phyloP scores from a whole-genome alignment of 2,797 vertebrate species.

The Parauchenoglanis ngamensis region DNA sequence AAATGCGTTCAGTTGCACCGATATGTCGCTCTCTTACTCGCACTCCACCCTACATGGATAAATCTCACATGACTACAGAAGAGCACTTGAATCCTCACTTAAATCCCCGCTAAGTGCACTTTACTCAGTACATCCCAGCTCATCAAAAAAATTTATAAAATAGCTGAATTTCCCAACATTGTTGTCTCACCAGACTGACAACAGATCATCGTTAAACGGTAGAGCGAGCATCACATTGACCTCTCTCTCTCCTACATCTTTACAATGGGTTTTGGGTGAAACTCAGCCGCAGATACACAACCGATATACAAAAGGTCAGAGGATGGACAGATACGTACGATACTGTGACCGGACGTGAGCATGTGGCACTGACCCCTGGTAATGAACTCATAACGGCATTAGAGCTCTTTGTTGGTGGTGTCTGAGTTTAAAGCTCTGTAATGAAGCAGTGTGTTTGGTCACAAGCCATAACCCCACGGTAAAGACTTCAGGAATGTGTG shows the following conservation, averaged over 20 bases:
- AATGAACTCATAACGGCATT: conserved; percentile 31
- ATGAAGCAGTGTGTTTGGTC: conserved; percentile 30
- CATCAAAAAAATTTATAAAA: not conserved
- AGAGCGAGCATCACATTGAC: not conserved
- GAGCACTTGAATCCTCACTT: not conserved
- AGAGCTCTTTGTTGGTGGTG: conserved; percentile 44
- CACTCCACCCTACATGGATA: not conserved
- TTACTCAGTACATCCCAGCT: not conserved
- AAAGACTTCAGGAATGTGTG: conserved; percentile 37
- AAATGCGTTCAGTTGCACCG: not conserved
- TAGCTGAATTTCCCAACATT: not conserved
- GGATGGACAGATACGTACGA: not conserved
- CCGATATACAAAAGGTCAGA: too few species aligned
- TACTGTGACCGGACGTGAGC: not conserved
- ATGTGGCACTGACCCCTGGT: conserved; percentile 27
- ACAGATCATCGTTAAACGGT: not conserved
- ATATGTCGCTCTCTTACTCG: not conserved
- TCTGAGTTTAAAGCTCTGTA: conserved; percentile 25
- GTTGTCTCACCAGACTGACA: not conserved
- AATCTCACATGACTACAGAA: not conserved
- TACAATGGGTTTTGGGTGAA: not conserved
- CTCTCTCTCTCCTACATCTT: not conserved
- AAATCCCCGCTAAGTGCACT: not conserved
- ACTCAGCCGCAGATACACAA: not conserved
- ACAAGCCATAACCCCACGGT: conserved; percentile 35